Percentiles rank a stretch among this genome's conserved stretches.
phyloP scores from a whole-genome alignment of 2,113 vertebrate species.

The Microtus pennsylvanicus region DNA sequence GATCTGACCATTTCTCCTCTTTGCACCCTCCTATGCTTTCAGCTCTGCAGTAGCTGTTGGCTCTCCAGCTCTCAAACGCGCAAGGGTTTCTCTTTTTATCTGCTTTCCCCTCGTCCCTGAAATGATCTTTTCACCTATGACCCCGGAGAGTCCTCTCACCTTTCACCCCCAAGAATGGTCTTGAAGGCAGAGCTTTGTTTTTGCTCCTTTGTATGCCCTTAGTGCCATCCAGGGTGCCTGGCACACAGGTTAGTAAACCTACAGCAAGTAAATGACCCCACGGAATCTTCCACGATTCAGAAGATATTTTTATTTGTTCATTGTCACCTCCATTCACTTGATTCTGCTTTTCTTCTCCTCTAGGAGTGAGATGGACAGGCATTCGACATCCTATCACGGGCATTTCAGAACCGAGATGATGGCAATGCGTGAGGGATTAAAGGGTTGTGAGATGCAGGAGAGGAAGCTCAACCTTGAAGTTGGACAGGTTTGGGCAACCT shows the following conservation, averaged over 20 bases:
- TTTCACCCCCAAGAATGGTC: not conserved
- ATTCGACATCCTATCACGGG: not conserved
- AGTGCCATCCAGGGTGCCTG: not conserved
- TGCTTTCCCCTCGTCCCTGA: not conserved
- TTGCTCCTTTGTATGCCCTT: not conserved
- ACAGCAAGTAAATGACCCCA: not conserved
- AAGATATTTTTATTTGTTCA: not conserved
- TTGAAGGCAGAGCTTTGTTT: not conserved
- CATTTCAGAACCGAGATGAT: not conserved
- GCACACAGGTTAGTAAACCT: not conserved
- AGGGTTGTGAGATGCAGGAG: accelerated
- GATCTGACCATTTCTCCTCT: not conserved
- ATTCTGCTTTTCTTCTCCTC: not conserved
- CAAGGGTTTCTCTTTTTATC: not conserved
- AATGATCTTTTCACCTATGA: not conserved
- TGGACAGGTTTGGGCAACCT: not conserved
- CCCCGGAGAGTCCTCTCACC: not conserved
- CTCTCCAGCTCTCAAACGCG: not conserved
- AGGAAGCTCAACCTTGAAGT: not conserved
- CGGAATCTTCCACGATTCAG: not conserved
- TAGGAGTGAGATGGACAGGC: not conserved
- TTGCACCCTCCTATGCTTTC: not conserved
- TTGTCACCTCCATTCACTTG: not conserved
- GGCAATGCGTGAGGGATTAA: not conserved
- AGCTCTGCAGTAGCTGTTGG: not conserved